phyloP scores from a whole-genome alignment of 2,113 vertebrate genomes.

The Ascaphus truei region DNA sequence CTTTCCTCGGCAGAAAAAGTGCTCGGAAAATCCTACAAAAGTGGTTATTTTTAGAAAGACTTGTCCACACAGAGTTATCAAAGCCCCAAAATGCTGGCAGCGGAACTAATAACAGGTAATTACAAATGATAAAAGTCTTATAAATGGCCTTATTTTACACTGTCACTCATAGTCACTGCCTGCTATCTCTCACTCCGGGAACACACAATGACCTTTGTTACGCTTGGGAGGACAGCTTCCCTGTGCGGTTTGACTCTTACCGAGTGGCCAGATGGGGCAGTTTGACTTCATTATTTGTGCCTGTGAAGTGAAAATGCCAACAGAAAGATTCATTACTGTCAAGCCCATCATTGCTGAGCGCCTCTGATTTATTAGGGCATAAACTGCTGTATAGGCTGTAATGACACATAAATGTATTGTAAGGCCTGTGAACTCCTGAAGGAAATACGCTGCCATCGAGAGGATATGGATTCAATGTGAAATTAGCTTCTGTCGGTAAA shows the following conservation, averaged over 20 bases:
- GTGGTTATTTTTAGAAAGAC: no score
- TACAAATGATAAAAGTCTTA: constrained; percentile 64
- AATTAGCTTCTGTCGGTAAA: constrained; percentile 40
- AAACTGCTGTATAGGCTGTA: constrained; percentile 65
- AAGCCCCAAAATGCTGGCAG: constrained; percentile 48
- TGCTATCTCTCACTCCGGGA: constrained; percentile 51
- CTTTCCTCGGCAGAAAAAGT: no score
- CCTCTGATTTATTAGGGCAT: constrained; percentile 76
- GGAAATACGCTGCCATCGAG: constrained; percentile 64
- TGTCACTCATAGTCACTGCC: constrained; percentile 61
- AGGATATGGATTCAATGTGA: constrained; percentile 60
- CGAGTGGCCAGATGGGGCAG: constrained; percentile 73
- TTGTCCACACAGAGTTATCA: no score
- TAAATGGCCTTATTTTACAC: constrained; percentile 66
- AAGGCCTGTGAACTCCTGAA: constrained; percentile 65
- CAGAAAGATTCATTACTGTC: constrained; percentile 70
- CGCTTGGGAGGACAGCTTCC: constrained; percentile 56
- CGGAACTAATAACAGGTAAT: constrained; percentile 62
- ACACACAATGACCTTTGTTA: constrained; percentile 65
- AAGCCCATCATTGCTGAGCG: constrained; percentile 62
- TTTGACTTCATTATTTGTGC: constrained; percentile 72
- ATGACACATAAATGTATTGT: constrained; percentile 68
- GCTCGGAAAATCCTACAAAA: no score
- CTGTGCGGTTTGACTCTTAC: constrained; percentile 53
- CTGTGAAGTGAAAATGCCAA: constrained; percentile 71